Base-by-base conservation (phyloP, 2,113 vertebrate species). In the Spilogale gracilis region DNA sequence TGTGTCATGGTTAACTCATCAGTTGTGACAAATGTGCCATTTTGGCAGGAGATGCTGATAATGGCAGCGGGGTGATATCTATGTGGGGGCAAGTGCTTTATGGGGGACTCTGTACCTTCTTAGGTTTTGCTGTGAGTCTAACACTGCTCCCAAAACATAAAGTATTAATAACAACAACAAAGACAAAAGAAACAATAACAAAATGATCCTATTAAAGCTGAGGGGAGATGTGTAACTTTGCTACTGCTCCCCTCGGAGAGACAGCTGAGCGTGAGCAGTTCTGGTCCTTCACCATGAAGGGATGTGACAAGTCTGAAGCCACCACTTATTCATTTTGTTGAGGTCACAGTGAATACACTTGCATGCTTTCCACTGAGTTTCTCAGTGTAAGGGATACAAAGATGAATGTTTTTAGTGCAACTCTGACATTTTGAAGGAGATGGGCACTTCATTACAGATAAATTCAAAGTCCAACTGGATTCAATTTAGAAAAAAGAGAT, bases 301-400 rank as follows among this genome's bases (percentile, higher is more conserved):
- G 52, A 69, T 60, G 14, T 3, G 2, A 6, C 12, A 25, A 11
- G 1, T 60, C 12, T 32, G 43, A 78, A 48, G 9, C 7, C 14
- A 17, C 3, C 10, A 13, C 1, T 5, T 5, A 9, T 74, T 14
- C 11, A 16, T 25, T 50, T 20, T 71, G 2, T 18, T 50, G 73
- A 3, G 27, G 5, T 1, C 6, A n/a, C 6, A 3, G 3, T n/a
- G 16, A 38, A 50, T 27, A 3, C 7, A 30, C 3, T 9, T 69
- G 61, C 4, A 60, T 18, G 27, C 6, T 32, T 30, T 30, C 21
- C 21, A 21, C 8, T 56, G 18, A 93, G n/a, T 80, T 69, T 80
- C 43, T 38, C 14, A 38, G 8, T 30, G 1, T 3, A 94, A 21
- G 2, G 7, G 32, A 38, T 4, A 18, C 12, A 74, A 21, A 48